phyloP scores from a whole-genome alignment of 2,797 vertebrate species.

The Sylvilagus floridanus region DNA sequence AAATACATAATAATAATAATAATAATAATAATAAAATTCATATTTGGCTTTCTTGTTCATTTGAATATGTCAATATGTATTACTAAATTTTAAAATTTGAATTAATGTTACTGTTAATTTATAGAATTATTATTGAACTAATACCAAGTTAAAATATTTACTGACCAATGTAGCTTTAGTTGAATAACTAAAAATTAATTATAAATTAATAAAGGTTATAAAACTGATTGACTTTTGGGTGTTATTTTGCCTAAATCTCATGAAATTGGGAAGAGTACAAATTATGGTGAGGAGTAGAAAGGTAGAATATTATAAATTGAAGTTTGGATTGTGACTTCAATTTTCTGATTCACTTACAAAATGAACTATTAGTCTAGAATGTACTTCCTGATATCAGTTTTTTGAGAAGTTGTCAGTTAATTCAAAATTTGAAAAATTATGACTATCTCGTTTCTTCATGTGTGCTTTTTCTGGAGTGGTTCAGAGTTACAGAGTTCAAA shows the following conservation, averaged over 20 bases:
- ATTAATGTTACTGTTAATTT: not conserved
- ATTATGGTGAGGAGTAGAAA: not conserved
- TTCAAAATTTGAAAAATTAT: not conserved
- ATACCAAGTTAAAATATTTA: not conserved
- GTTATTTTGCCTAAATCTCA: conserved; percentile 11
- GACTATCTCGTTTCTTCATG: not conserved
- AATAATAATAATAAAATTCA: not conserved
- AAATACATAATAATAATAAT: too few relatives aligned
- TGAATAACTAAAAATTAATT: not conserved
- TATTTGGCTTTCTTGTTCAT: not conserved
- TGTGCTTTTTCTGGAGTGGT: not conserved
- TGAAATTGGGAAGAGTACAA: conserved; percentile 13
- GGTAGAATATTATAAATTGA: not conserved
- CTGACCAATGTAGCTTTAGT: not conserved
- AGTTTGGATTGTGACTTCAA: not conserved
- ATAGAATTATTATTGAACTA: not conserved
- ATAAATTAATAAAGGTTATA: conserved; percentile 14
- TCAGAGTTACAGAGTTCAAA: not conserved
- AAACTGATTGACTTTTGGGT: not conserved
- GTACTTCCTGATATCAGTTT: not conserved
- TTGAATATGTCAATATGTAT: not conserved
- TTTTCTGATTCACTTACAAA: conserved; percentile 4
- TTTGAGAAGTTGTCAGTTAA: not conserved
- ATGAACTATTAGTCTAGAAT: not conserved
- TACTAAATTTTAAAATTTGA: not conserved